phyloP scores from a whole-genome alignment of 2,888 invertebrate genomes.

The Onchidella celtica region DNA sequence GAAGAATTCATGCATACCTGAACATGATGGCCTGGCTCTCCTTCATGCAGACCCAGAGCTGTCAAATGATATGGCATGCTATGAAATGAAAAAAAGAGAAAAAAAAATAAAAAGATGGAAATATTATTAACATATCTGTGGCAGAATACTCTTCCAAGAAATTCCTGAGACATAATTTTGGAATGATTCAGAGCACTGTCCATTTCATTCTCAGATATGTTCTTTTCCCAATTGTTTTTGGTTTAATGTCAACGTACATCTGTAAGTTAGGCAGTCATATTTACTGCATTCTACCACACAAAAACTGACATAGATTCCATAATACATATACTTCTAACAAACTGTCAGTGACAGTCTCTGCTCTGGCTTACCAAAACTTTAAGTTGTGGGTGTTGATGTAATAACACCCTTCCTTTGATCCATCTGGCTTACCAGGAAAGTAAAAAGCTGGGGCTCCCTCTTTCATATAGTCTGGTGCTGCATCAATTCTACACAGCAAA shows the following conservation, averaged over 20 bases:
- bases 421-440: constrained; percentile 72
- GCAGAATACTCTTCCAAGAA: too few species aligned
- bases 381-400: constrained; percentile 70
- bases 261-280: too few species aligned
- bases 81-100: not conserved
- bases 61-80: constrained; percentile 28
- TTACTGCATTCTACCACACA: not conserved
- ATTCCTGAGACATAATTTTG: too few species aligned
- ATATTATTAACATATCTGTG: too few species aligned
- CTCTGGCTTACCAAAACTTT: constrained; percentile 61
- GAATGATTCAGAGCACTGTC: too few species aligned
- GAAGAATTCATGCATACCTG: too few species aligned
- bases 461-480: constrained; percentile 45
- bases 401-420: constrained; percentile 74
- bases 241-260: too few species aligned
- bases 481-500: constrained; percentile 44
- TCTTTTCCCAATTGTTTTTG: too few species aligned
- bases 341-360: too few species aligned
- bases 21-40: constrained; percentile 78
- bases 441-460: constrained; percentile 73
- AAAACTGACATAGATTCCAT: not conserved
- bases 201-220: not conserved
- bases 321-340: not conserved
- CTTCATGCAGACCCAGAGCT: constrained; percentile 75
- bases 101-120: too few species aligned